Percentiles rank a stretch among this genome's conserved stretches.
Conservation (phyloP, 1,140 invertebrate genomes). For the Aethina tumida region DNA sequence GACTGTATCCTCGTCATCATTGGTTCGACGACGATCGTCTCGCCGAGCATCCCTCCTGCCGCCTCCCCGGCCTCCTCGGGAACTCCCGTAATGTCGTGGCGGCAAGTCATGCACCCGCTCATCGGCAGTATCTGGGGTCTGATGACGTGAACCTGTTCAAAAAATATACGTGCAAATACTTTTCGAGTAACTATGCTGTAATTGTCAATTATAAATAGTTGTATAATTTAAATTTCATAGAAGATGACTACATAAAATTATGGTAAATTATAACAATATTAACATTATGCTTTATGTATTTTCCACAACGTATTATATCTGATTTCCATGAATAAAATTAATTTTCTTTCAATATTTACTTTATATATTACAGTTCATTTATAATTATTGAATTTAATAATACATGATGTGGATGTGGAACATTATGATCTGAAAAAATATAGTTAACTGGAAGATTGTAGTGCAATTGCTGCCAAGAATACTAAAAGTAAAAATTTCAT, state of each 20-base stretch:
- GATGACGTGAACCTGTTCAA: slow-evolving; percentile 42
- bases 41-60: slow-evolving; percentile 41
- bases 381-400: too few species aligned
- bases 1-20: slow-evolving; percentile 69
- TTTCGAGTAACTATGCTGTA: background rate
- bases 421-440: too few species aligned
- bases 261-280: background rate
- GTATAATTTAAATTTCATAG: slow-evolving; percentile 2
- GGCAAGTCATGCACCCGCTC: slow-evolving; percentile 44
- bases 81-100: slow-evolving; percentile 38
- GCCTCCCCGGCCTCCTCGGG: slow-evolving; percentile 34
- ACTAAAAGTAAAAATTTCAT: too few species aligned
- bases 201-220: background rate
- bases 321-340: too few species aligned
- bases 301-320: background rate
- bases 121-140: slow-evolving; percentile 45
- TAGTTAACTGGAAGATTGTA: too few species aligned
- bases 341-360: too few species aligned
- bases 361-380: too few species aligned
- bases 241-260: slow-evolving; percentile 3
- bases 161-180: background rate
- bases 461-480: too few species aligned
- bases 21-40: slow-evolving; percentile 56
- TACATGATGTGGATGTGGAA: too few species aligned
- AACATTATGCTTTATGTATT: background rate